These are phyloP conservation scores for Nipponacmea schrenckii DNA, from an alignment of 2,888 invertebrate genomes.

Conservation along the genomic window DNA sequence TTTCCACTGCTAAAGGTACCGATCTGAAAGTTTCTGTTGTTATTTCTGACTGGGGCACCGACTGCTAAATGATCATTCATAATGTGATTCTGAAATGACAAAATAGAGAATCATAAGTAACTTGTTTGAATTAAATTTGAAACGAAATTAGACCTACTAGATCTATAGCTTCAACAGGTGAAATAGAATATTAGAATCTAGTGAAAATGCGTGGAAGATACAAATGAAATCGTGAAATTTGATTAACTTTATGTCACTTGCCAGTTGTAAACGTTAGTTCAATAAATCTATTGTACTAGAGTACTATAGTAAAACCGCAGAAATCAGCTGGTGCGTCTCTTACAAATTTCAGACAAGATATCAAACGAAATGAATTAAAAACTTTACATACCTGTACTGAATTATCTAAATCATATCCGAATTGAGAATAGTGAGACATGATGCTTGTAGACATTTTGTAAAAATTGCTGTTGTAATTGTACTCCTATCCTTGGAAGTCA, in stretches of 20 bases:
- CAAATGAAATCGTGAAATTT: too few species aligned
- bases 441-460: neutral
- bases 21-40: conserved; percentile 3
- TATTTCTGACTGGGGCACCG: conserved; percentile 1
- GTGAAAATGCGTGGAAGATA: too few species aligned
- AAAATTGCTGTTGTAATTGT: conserved; percentile 2
- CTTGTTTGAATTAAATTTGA: neutral
- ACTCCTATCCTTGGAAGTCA: conserved; percentile 6
- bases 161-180: too few species aligned
- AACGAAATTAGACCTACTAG: too few species aligned
- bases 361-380: too few species aligned
- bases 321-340: too few species aligned
- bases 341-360: too few species aligned
- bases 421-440: neutral
- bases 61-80: conserved; percentile 30
- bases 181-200: too few species aligned
- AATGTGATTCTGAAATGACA: conserved; percentile 16
- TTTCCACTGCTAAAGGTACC: neutral
- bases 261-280: too few species aligned
- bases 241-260: too few species aligned
- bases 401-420: neutral
- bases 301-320: too few species aligned
- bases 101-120: conserved; percentile 3
- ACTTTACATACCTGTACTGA: neutral
- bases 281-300: too few species aligned